These are phyloP conservation scores for Danaus plexippus DNA, from an alignment of 1,140 invertebrate genomes.

Conservation along the genomic window DNA sequence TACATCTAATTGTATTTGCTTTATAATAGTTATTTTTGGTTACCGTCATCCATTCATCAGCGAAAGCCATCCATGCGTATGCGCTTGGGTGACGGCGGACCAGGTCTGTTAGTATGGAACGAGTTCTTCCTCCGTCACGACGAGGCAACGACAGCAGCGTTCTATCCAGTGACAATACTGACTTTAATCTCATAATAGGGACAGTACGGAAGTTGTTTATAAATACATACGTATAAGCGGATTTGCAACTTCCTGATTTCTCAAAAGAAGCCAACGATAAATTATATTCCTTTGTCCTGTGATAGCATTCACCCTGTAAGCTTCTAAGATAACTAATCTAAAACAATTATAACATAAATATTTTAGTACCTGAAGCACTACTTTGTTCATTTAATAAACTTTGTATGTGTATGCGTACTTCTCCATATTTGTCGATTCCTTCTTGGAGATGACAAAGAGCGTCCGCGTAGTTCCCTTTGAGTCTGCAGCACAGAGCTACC, in stretches of 20 bases:
- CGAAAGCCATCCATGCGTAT: conserved; percentile 52
- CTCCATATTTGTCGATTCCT: conserved; percentile 44
- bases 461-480: conserved; percentile 35
- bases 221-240: conserved; percentile 34
- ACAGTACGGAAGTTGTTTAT: background rate
- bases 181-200: background rate
- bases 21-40: background rate
- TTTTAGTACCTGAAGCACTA: background rate
- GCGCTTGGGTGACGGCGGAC: conserved; percentile 47
- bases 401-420: conserved; percentile 27
- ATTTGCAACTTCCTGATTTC: conserved; percentile 30
- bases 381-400: background rate
- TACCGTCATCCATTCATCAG: conserved; percentile 50
- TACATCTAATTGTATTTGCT: background rate
- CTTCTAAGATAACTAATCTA: conserved; percentile 45
- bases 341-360: conserved; percentile 5
- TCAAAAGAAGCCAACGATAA: conserved; percentile 32
- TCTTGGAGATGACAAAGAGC: conserved; percentile 39
- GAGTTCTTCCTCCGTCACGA: conserved; percentile 23
- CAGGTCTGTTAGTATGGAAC: conserved; percentile 36
- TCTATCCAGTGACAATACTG: conserved; percentile 20
- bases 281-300: conserved; percentile 28
- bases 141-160: conserved; percentile 35
- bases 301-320: conserved; percentile 49
- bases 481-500: conserved; percentile 42